These are phyloP conservation scores for Brachionus manjavacas DNA, from an alignment of 1,140 invertebrate genomes.

Conservation along the genomic window DNA sequence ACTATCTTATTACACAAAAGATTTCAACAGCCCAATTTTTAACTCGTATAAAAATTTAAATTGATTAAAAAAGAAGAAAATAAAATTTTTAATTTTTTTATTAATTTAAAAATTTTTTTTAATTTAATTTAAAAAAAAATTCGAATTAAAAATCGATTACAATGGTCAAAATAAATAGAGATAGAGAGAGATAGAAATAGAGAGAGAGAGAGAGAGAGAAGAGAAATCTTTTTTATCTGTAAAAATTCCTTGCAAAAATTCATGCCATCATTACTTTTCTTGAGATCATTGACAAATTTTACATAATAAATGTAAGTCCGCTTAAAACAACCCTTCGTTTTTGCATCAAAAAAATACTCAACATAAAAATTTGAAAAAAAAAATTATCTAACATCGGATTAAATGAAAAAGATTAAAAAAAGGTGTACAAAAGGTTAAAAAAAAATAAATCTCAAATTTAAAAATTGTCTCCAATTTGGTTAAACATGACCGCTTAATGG, in stretches of 20 bases:
- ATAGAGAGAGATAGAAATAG: neutral
- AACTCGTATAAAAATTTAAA: neutral
- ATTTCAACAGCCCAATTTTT: neutral
- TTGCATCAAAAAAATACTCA: neutral
- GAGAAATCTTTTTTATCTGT: neutral
- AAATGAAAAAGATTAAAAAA: neutral
- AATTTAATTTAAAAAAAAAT: constrained; percentile 9
- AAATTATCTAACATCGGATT: constrained; percentile 30
- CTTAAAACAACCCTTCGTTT: neutral
- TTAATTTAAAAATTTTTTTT: neutral
- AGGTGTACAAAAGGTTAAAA: neutral
- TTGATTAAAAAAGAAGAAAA: neutral
- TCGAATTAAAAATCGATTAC: constrained; percentile 36
- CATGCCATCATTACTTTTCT: neutral
- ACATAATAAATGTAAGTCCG: neutral
- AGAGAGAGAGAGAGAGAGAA: neutral
- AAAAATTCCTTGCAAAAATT: neutral
- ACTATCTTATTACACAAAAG: neutral
- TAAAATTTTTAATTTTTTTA: neutral
- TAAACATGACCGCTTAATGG: neutral
- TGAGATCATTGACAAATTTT: constrained; percentile 26
- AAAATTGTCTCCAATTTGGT: neutral
- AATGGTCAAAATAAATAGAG: neutral
- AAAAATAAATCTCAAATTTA: constrained; percentile 6
- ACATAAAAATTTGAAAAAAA: neutral